phyloP scores from a whole-genome alignment of 2,888 invertebrate genomes.

The Diarsia mendica region DNA sequence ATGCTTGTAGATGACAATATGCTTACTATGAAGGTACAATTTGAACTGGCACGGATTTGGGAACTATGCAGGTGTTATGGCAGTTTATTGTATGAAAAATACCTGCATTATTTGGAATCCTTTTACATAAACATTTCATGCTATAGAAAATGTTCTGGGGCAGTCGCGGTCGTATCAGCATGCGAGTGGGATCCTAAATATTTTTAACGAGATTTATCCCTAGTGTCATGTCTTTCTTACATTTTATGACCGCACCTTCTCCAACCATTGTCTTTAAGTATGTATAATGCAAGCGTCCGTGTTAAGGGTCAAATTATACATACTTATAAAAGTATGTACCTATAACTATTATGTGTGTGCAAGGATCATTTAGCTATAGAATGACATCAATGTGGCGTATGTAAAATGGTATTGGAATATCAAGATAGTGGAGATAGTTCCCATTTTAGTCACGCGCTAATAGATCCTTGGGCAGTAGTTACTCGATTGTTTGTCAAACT shows the following conservation, averaged over 20 bases:
- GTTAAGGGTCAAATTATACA: not conserved
- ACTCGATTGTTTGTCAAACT: constrained; percentile 9
- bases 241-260: not conserved
- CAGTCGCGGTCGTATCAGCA: not conserved
- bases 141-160: not conserved
- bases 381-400: not conserved
- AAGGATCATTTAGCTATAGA: not conserved
- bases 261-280: not conserved
- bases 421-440: not conserved
- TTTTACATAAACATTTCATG: not conserved
- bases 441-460: not conserved
- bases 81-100: not conserved
- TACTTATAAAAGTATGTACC: not conserved
- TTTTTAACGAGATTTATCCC: too few species aligned
- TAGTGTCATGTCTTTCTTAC: too few species aligned
- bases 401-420: not conserved
- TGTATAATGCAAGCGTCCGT: not conserved
- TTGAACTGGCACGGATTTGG: not conserved
- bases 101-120: not conserved
- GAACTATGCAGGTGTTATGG: not conserved
- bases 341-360: not conserved
- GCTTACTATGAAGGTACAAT: constrained; percentile 5
- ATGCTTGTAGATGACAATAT: constrained; percentile 38
- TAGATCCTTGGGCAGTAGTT: not conserved
- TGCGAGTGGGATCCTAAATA: not conserved